Conservation (phyloP, 2,113 vertebrate genomes). For the Arvicanthis niloticus region DNA sequence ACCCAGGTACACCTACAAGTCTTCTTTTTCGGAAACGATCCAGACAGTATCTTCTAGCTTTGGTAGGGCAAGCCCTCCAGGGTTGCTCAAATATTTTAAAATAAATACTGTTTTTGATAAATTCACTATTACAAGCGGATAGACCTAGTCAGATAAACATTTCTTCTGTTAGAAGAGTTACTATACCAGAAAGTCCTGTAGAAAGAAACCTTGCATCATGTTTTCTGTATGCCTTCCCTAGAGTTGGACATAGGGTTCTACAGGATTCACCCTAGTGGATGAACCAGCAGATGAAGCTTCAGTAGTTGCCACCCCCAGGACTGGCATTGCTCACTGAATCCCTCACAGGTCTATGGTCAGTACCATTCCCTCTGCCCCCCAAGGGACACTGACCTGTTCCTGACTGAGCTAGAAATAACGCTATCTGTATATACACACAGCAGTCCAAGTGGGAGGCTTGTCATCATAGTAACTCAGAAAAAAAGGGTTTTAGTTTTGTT, state of each 20-base stretch:
- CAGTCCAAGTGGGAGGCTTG: constrained; percentile 39
- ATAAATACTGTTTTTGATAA: neutral
- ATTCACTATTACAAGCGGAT: neutral
- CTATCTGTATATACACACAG: constrained; percentile 58
- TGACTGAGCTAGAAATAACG: constrained; percentile 52
- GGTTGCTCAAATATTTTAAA: neutral
- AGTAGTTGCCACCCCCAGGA: neutral
- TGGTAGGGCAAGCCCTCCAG: neutral
- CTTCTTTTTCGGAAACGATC: neutral
- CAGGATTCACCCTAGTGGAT: neutral
- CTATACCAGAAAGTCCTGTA: neutral
- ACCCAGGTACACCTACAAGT: neutral
- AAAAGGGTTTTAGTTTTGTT: neutral
- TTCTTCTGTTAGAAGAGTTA: neutral
- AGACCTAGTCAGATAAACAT: neutral
- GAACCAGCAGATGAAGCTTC: neutral
- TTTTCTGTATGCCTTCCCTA: neutral
- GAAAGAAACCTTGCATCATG: neutral
- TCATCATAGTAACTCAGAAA: constrained; percentile 54
- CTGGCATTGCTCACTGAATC: neutral
- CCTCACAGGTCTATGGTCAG: constrained; percentile 5
- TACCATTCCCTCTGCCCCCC: constrained; percentile 13
- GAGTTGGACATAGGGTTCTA: neutral
- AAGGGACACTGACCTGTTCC: constrained; percentile 39
- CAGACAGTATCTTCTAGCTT: neutral